Conservation (phyloP, 2,113 vertebrate species). For the Lipotes vexillifer region DNA sequence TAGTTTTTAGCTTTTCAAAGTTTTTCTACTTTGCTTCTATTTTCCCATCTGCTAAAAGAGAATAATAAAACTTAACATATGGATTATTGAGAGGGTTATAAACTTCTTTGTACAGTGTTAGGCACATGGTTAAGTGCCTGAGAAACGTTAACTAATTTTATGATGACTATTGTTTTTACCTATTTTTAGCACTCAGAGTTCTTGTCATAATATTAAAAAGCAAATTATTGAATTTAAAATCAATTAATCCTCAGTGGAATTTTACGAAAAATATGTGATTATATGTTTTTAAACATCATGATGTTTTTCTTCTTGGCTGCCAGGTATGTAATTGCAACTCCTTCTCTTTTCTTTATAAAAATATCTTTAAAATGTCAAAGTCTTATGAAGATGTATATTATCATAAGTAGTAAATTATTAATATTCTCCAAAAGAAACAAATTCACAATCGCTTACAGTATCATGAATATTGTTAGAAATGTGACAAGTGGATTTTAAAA, state of each 20-base stretch:
- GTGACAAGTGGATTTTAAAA: background rate
- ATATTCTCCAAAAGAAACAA: background rate
- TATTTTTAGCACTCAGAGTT: background rate
- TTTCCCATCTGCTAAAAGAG: background rate
- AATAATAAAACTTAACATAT: background rate
- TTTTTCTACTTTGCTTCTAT: background rate
- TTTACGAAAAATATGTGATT: background rate
- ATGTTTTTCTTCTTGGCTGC: background rate
- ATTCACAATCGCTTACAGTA: background rate
- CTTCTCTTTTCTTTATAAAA: background rate
- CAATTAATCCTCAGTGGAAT: background rate
- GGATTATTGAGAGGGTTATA: background rate
- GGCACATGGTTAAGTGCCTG: background rate
- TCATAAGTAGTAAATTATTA: background rate
- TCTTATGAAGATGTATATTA: background rate
- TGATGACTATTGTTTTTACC: background rate
- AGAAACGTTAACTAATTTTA: constrained; percentile 10
- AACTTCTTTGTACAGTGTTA: background rate
- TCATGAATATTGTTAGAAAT: background rate
- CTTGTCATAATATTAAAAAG: background rate
- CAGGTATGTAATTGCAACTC: background rate
- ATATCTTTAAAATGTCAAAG: background rate
- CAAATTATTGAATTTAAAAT: background rate
- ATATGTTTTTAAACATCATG: background rate
- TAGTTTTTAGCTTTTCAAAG: background rate